These are phyloP conservation scores for Dendrolimus kikuchii DNA, from an alignment of 1,140 invertebrate genomes.

Conservation along the genomic window DNA sequence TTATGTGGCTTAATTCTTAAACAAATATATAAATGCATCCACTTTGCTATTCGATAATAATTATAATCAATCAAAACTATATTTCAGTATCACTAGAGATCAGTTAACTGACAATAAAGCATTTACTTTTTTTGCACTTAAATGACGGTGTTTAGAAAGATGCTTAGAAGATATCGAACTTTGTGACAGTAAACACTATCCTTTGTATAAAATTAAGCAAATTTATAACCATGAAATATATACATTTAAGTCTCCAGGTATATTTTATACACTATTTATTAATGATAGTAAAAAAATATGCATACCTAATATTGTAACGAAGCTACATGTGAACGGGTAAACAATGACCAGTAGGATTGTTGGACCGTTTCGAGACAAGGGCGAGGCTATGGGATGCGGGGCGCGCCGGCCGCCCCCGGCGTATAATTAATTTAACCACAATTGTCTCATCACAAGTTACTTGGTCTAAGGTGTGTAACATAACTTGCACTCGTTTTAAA, in stretches of 20 bases:
- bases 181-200: slow-evolving; percentile 55
- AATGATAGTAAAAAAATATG: slow-evolving; percentile 70
- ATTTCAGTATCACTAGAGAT: slow-evolving; percentile 56
- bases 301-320: slow-evolving; percentile 68
- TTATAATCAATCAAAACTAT: slow-evolving; percentile 23
- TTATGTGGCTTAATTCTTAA: slow-evolving; percentile 39
- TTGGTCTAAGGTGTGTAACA: slow-evolving; percentile 63
- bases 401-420: slow-evolving; percentile 21
- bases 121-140: slow-evolving; percentile 32
- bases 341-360: slow-evolving; percentile 46
- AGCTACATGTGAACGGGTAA: slow-evolving; percentile 63
- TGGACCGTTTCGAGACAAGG: slow-evolving; percentile 33
- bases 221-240: slow-evolving; percentile 67
- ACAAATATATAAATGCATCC: slow-evolving; percentile 42
- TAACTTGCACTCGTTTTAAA: slow-evolving; percentile 66
- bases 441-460: slow-evolving; percentile 69
- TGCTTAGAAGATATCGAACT: slow-evolving; percentile 49
- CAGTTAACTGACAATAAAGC: slow-evolving; percentile 43
- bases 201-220: slow-evolving; percentile 69
- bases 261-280: slow-evolving; percentile 54
- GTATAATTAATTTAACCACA: slow-evolving; percentile 55
- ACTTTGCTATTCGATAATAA: slow-evolving; percentile 39
- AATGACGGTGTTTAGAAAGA: slow-evolving; percentile 35
- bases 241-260: slow-evolving; percentile 60
- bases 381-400: slow-evolving; percentile 51